Percentiles rank a stretch among this genome's conserved stretches.
Evolutionary conservation across 2,113 vertebrate species (phyloP).

Genomic region (Calidris pygmaea): DNA sequence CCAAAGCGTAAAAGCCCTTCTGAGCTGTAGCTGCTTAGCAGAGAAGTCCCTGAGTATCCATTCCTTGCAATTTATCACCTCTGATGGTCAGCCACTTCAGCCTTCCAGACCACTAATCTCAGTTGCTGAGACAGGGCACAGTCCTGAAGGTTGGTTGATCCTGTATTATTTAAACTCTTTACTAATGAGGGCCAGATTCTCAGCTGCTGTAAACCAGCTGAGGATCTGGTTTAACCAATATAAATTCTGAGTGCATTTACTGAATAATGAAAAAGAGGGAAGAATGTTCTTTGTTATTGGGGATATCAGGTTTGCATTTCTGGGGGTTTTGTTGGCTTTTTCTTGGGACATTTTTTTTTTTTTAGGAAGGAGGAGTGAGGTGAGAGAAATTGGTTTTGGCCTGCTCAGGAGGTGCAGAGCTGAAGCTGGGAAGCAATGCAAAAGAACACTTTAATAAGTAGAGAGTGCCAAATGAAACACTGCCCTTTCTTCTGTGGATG

Average conservation of each 20-base stretch:
- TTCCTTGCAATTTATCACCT: background rate
- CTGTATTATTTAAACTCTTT: background rate
- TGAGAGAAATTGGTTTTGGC: background rate
- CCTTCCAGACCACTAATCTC: background rate
- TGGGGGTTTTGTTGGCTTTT: background rate
- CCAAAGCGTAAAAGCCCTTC: background rate
- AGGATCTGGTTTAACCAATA: constrained; percentile 6
- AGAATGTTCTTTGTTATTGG: background rate
- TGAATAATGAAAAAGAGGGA: constrained; percentile 15
- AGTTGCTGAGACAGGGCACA: background rate
- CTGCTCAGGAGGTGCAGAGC: constrained; percentile 5
- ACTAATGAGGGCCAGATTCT: constrained; percentile 3
- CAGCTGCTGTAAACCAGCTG: constrained; percentile 33
- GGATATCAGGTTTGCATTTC: background rate
- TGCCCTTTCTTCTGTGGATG: background rate
- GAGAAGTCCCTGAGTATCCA: background rate
- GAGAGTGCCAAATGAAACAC: constrained; percentile 47
- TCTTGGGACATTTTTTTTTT: background rate
- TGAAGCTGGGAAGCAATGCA: constrained; percentile 25
- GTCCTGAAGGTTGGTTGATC: background rate
- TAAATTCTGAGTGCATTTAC: background rate
- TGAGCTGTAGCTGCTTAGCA: background rate
- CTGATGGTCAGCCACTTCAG: background rate
- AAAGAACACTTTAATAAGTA: constrained; percentile 51
- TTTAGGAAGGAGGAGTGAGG: background rate